Conservation (phyloP, 2,797 vertebrate species). For the Trematomus bernacchii region DNA sequence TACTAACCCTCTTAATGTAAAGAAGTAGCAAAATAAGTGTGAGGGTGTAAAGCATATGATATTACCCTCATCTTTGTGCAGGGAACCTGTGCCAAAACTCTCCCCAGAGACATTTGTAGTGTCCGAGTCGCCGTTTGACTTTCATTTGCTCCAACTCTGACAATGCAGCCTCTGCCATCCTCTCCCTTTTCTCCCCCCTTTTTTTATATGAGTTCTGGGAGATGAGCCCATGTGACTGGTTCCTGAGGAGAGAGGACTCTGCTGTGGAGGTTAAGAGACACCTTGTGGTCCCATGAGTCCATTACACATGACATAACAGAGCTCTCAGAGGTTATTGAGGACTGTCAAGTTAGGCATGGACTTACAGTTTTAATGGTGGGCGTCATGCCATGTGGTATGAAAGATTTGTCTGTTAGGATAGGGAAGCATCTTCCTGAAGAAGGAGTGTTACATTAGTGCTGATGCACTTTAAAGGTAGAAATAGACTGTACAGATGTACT, state of each 20-base stretch:
- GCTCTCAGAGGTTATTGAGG: neutral
- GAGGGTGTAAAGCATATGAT: neutral
- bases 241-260: conserved; percentile 16
- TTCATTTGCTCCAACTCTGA: conserved; percentile 58
- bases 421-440: neutral
- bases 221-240: conserved; percentile 15
- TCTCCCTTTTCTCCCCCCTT: conserved; percentile 18
- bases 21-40: neutral
- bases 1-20: neutral
- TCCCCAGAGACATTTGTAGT: conserved; percentile 2
- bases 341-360: neutral
- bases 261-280: conserved; percentile 83
- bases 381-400: neutral
- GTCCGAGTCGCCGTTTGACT: conserved; percentile 47
- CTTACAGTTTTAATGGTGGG: neutral
- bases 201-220: conserved; percentile 40
- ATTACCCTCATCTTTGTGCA: neutral
- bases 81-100: conserved; percentile 14
- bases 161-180: conserved; percentile 24
- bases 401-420: conserved; percentile 3
- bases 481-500: neutral
- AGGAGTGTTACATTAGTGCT: neutral
- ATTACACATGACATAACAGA: conserved; percentile 45
- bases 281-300: conserved; percentile 75
- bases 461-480: neutral